Evolutionary conservation across 2,797 vertebrate species (phyloP), one percentile per base, ranked within the genome.

Genomic region (Phylloscopus collybita): DNA sequence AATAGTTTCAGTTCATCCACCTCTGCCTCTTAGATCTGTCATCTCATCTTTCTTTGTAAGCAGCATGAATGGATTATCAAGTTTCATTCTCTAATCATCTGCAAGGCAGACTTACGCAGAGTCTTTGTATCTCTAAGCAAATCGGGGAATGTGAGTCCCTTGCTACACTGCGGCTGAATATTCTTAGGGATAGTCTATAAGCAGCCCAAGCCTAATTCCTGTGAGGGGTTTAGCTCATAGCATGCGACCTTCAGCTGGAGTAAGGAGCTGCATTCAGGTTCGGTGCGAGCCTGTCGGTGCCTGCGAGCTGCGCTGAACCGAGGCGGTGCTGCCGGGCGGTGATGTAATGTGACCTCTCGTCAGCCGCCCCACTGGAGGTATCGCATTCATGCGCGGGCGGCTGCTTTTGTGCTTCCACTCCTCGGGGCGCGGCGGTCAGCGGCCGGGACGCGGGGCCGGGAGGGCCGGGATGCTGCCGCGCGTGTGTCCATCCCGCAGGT

Each of bases 191-290:
- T 62, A 49, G 34, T 32, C 14, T 14, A 4, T 2, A 16, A 62
- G 15, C 32, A 59, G 45, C 44, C 76, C 73, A 0, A 3, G 32
- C 38, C 25, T 6, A 3, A 20, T 62, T 73, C 69, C 80, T 4
- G 26, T 0, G 40, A 27, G 73, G 47, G n/a, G 56, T 38, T 70
- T 19, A 2, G 20, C 32, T 36, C 32, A 2, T 0, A 42, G 38
- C 69, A 1, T 1, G 25, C 25, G 32, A 23, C 67, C 64, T 53
- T 22, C 59, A 7, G 23, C 61, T 5, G 2, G 38, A 26, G 47
- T 1, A 0, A 8, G 22, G 73, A 27, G 78, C 11, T 8, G 73
- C 22, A 0, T 2, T 1, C 0, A 2, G 61, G 34, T 4, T 3
- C 22, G 1, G 6, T 2, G 7, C 5, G 56, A 1, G 27, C 13